Percentiles rank a stretch among this genome's conserved stretches.
phyloP scores from a whole-genome alignment of 2,113 vertebrate species.

The Sturnus vulgaris region DNA sequence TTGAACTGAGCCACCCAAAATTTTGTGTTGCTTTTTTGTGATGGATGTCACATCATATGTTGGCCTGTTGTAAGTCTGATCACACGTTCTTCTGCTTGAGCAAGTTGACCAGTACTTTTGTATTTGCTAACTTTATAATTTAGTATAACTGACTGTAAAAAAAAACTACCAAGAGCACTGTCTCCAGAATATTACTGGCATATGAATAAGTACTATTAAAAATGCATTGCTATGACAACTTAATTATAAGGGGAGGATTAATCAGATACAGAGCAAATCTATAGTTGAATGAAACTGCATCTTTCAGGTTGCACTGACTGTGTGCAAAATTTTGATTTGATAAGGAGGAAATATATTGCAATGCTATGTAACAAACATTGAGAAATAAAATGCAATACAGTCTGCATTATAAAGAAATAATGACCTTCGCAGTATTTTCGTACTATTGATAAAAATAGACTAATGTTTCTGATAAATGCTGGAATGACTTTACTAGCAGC shows the following conservation, averaged over 20 bases:
- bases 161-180: neutral
- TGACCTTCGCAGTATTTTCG: neutral
- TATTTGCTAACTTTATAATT: neutral
- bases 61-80: neutral
- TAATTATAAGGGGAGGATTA: constrained; percentile 35
- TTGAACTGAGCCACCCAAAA: neutral
- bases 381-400: neutral
- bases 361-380: neutral
- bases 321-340: neutral
- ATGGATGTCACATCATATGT: neutral
- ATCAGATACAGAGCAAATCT: constrained; percentile 9
- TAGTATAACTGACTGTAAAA: neutral
- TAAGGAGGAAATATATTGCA: neutral
- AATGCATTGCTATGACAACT: constrained; percentile 7
- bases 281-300: neutral
- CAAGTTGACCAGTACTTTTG: neutral
- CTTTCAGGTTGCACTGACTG: neutral
- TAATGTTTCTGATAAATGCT: neutral
- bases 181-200: neutral
- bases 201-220: constrained; percentile 16
- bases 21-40: neutral
- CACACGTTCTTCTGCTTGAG: neutral
- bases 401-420: neutral
- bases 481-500: neutral
- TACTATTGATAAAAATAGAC: neutral